phyloP scores from a whole-genome alignment of 2,888 invertebrate genomes.

The Idaea straminata region DNA sequence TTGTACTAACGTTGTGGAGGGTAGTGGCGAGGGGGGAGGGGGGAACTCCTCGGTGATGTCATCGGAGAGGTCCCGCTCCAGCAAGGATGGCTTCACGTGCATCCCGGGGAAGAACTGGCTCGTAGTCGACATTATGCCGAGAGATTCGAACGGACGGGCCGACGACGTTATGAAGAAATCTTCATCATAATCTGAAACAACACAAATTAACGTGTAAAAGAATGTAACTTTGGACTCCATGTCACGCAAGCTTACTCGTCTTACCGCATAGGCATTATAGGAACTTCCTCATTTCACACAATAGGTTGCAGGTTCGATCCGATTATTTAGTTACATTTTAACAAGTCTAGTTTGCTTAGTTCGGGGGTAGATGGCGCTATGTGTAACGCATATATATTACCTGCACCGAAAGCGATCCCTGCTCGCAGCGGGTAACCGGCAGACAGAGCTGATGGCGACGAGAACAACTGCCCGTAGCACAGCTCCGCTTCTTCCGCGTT shows the following conservation, averaged over 20 bases:
- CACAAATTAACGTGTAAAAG: background rate
- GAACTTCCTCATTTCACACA: too few species aligned
- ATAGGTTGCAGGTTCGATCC: too few species aligned
- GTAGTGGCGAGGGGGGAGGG: slow-evolving; percentile 45
- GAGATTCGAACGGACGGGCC: slow-evolving; percentile 85
- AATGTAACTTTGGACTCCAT: background rate
- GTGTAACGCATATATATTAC: slow-evolving; percentile 27
- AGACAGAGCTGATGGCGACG: slow-evolving; percentile 55
- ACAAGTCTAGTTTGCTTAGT: too few species aligned
- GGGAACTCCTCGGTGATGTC: slow-evolving; percentile 46
- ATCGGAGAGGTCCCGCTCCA: slow-evolving; percentile 47
- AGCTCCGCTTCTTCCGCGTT: slow-evolving; percentile 69
- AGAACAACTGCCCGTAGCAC: slow-evolving; percentile 71
- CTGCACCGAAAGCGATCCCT: slow-evolving; percentile 60
- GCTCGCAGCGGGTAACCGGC: slow-evolving; percentile 59
- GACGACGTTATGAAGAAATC: slow-evolving; percentile 88
- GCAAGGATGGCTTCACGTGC: slow-evolving; percentile 54
- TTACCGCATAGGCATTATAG: too few species aligned
- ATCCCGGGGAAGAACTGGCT: slow-evolving; percentile 87
- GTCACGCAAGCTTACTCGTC: too few species aligned
- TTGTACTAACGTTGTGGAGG: slow-evolving; percentile 35
- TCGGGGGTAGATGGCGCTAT: too few species aligned
- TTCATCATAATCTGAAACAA: slow-evolving; percentile 77
- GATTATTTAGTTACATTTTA: too few species aligned
- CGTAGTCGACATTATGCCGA: slow-evolving; percentile 74